Conservation (phyloP, 2,797 vertebrate genomes). For the Semaprochilodus insignis region DNA sequence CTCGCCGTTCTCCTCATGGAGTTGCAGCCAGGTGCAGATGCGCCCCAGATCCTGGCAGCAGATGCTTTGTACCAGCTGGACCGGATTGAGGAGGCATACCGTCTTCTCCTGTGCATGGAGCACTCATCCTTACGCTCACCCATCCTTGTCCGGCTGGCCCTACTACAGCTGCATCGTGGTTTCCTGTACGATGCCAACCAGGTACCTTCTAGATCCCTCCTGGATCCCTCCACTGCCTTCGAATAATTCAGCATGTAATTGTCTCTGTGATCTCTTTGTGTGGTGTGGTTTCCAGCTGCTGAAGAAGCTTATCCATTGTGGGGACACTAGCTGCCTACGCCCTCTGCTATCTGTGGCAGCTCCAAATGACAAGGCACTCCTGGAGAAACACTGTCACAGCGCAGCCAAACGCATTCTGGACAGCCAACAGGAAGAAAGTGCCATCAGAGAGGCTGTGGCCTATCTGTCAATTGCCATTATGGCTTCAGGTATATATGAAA, state of each 20-base stretch:
- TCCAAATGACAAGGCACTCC: slow-evolving; percentile 80
- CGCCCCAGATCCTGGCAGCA: slow-evolving; percentile 82
- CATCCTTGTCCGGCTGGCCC: slow-evolving; percentile 84
- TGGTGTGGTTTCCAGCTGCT: slow-evolving; percentile 77
- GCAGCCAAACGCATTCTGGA: slow-evolving; percentile 83
- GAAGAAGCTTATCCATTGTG: slow-evolving; percentile 86
- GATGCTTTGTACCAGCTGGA: slow-evolving; percentile 91
- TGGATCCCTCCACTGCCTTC: neutral
- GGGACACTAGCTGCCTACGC: slow-evolving; percentile 88
- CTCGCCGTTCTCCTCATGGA: slow-evolving; percentile 86
- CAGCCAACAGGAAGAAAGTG: slow-evolving; percentile 64
- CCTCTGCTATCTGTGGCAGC: slow-evolving; percentile 83
- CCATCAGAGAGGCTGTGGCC: slow-evolving; percentile 85
- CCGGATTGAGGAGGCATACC: slow-evolving; percentile 86
- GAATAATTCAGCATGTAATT: neutral
- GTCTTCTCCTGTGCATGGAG: slow-evolving; percentile 80
- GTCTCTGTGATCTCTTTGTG: neutral
- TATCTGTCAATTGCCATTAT: slow-evolving; percentile 95
- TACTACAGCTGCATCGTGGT: slow-evolving; percentile 90
- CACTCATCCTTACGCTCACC: slow-evolving; percentile 79
- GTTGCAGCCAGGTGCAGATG: slow-evolving; percentile 81
- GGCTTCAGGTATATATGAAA: slow-evolving; percentile 81
- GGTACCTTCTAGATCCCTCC: slow-evolving; percentile 69
- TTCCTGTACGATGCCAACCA: slow-evolving; percentile 89
- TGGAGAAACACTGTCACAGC: slow-evolving; percentile 84